These are phyloP conservation scores for Drosophila lini DNA, from an alignment of 1,140 invertebrate species.

Conservation along the genomic window DNA sequence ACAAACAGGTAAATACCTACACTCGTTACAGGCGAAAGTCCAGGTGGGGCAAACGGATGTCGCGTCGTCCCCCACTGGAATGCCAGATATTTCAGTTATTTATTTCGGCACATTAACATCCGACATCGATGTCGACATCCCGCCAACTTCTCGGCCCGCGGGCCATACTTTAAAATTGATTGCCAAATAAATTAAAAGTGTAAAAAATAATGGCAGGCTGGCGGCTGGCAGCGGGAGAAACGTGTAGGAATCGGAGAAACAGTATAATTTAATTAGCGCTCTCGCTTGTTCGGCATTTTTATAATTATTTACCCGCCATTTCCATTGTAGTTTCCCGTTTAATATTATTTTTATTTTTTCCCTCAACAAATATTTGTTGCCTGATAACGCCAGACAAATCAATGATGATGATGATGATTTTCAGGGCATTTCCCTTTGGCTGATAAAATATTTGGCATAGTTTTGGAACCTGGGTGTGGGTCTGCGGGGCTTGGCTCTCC, in stretches of 20 bases:
- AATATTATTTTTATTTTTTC: constrained; percentile 10
- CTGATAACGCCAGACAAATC: constrained; percentile 46
- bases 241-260: constrained; percentile 54
- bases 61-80: constrained; percentile 48
- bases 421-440: constrained; percentile 50
- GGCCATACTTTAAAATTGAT: constrained; percentile 69
- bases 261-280: constrained; percentile 83
- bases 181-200: constrained; percentile 78
- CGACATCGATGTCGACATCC: constrained; percentile 23
- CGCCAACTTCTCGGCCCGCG: constrained; percentile 12
- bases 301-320: constrained; percentile 75
- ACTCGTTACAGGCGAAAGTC: constrained; percentile 39
- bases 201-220: constrained; percentile 16
- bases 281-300: constrained; percentile 60
- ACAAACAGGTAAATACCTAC: constrained; percentile 66
- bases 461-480: constrained; percentile 32
- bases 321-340: constrained; percentile 39
- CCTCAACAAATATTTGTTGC: constrained; percentile 61
- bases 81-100: constrained; percentile 75
- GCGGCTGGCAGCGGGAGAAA: constrained; percentile 10
- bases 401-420: constrained; percentile 29
- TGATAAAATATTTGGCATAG: constrained; percentile 78
- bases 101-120: constrained; percentile 78
- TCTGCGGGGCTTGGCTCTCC: constrained; percentile 18
- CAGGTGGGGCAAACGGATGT: constrained; percentile 53